A percentile compares a stretch with the other conserved stretches of the same genome.
These are phyloP conservation scores for Agrotis segetum DNA, from an alignment of 2,888 invertebrate species.

Conservation along the genomic window DNA sequence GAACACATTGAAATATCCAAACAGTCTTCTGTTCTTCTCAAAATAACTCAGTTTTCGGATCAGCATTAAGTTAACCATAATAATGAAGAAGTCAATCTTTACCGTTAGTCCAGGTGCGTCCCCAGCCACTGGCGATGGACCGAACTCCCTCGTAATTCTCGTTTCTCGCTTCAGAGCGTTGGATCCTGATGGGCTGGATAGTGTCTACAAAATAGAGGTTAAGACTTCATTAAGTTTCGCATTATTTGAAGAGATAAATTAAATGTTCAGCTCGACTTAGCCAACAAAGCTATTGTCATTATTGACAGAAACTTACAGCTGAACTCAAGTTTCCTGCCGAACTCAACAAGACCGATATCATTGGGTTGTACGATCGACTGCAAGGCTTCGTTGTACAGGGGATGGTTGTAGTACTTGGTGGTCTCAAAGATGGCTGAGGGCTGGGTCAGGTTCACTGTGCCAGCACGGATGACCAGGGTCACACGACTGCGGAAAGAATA, in stretches of 20 bases:
- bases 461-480: constrained; percentile 74
- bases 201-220: constrained; percentile 32
- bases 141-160: constrained; percentile 32
- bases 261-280: no score
- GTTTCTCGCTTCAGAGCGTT: constrained; percentile 45
- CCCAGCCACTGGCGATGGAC: constrained; percentile 62
- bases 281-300: no score
- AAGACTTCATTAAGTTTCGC: no score
- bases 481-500: constrained; percentile 66
- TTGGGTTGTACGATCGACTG: constrained; percentile 73
- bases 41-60: no score
- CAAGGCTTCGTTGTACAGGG: constrained; percentile 68
- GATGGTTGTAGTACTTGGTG: constrained; percentile 76
- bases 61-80: neutral
- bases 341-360: constrained; percentile 75
- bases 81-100: neutral
- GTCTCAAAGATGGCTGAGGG: constrained; percentile 75
- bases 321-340: constrained; percentile 50
- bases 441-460: constrained; percentile 70
- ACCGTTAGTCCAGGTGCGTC: constrained; percentile 64
- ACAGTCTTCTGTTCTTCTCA: no score
- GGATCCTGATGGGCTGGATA: constrained; percentile 60
- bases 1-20: no score
- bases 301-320: constrained; percentile 28
- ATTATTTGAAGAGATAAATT: no score